A percentile compares a stretch with the other conserved stretches of the same genome.
Conservation (phyloP, 2,797 vertebrate genomes). For the Gobionotothen gibberifrons region DNA sequence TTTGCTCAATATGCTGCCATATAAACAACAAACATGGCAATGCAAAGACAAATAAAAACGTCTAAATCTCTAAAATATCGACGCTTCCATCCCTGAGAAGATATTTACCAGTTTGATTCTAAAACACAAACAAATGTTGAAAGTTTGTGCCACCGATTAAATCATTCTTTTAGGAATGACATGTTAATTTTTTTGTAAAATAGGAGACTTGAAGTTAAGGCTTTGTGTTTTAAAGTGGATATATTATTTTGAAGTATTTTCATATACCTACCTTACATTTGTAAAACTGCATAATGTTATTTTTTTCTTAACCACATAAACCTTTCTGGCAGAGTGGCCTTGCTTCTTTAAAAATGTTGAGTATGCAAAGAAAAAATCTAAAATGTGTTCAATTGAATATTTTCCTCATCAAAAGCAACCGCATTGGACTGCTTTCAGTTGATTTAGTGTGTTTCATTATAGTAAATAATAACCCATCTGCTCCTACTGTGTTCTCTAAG, state of each 20-base stretch:
- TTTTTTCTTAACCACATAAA: not conserved
- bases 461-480: slow-evolving; percentile 34
- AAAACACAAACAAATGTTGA: not conserved
- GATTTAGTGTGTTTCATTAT: slow-evolving; percentile 26
- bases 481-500: slow-evolving; percentile 20
- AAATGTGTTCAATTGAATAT: not conserved
- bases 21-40: no score
- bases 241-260: not conserved
- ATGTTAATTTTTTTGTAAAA: slow-evolving; percentile 6
- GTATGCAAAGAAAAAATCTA: slow-evolving; percentile 1
- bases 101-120: not conserved
- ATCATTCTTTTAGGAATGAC: not conserved
- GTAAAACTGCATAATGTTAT: not conserved
- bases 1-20: no score
- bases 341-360: slow-evolving; percentile 6
- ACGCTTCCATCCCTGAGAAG: slow-evolving; percentile 4
- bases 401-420: slow-evolving; percentile 19
- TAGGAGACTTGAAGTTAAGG: not conserved
- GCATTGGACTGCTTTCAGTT: slow-evolving; percentile 2
- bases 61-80: not conserved
- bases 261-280: not conserved
- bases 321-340: not conserved
- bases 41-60: no score
- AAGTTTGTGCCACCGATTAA: not conserved
- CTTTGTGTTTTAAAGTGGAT: not conserved